These are phyloP conservation scores for Helicoverpa assulta DNA, from an alignment of 2,888 invertebrate species.

Conservation along the genomic window DNA sequence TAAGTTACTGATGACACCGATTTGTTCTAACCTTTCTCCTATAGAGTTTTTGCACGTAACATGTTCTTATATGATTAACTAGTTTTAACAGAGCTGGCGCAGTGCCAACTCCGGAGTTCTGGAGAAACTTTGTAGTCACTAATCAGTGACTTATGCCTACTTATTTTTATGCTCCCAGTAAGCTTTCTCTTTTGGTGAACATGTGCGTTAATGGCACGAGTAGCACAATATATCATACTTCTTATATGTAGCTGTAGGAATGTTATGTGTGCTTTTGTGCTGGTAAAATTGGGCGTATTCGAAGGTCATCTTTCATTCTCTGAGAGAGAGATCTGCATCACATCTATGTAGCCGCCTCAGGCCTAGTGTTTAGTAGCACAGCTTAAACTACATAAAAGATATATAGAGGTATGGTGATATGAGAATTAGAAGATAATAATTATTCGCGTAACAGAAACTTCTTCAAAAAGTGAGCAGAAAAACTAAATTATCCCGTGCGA, in stretches of 20 bases:
- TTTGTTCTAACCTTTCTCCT: constrained; percentile 54
- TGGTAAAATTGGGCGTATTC: neutral
- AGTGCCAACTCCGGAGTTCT: constrained; percentile 66
- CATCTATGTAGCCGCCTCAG: neutral
- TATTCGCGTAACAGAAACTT: too few relatives aligned
- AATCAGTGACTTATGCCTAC: constrained; percentile 72
- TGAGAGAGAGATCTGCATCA: neutral
- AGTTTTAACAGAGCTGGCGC: constrained; percentile 73
- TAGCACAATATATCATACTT: constrained; percentile 57
- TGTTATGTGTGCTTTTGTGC: constrained; percentile 6
- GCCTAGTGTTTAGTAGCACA: too few relatives aligned
- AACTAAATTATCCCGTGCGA: too few relatives aligned
- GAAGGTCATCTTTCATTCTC: neutral
- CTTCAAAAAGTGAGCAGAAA: too few relatives aligned
- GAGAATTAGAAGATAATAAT: too few relatives aligned
- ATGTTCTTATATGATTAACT: constrained; percentile 70
- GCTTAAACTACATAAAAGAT: too few relatives aligned
- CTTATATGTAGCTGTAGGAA: constrained; percentile 22
- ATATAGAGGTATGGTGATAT: too few relatives aligned
- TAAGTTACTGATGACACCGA: constrained; percentile 34
- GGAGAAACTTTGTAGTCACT: constrained; percentile 77
- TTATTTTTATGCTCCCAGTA: constrained; percentile 61
- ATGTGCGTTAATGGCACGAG: constrained; percentile 67
- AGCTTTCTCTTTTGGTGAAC: constrained; percentile 49
- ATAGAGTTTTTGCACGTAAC: constrained; percentile 67